These are phyloP conservation scores for Andricus grossulariae DNA, from an alignment of 1,140 invertebrate genomes.

Conservation along the genomic window DNA sequence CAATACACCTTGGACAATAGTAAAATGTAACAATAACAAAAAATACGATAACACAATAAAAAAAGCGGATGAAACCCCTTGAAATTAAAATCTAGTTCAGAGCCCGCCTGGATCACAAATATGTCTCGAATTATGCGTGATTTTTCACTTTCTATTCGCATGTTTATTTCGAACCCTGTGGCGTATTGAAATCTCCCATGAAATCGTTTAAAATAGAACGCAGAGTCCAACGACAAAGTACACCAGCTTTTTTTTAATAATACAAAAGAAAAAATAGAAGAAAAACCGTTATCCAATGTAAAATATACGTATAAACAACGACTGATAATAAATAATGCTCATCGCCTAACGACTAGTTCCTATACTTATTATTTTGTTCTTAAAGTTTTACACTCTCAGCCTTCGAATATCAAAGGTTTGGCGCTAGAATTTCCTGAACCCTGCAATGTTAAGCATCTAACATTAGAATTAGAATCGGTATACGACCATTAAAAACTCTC, in stretches of 20 bases:
- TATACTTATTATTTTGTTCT: slow-evolving; percentile 30
- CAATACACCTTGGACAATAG: slow-evolving; percentile 1
- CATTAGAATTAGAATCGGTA: not conserved
- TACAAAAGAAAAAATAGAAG: slow-evolving; percentile 21
- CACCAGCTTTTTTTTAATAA: slow-evolving; percentile 1
- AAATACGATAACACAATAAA: not conserved
- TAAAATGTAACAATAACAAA: not conserved
- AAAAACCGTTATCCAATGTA: slow-evolving; percentile 11
- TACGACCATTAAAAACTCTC: slow-evolving; percentile 17
- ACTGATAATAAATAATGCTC: slow-evolving; percentile 32
- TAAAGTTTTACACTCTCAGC: slow-evolving; percentile 31
- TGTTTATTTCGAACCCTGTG: not conserved
- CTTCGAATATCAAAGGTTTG: slow-evolving; percentile 28
- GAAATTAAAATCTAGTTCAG: too few relatives aligned
- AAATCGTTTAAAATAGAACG: slow-evolving; percentile 8
- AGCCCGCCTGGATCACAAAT: too few relatives aligned
- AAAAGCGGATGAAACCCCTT: not conserved
- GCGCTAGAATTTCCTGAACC: slow-evolving; percentile 27
- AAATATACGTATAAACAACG: slow-evolving; percentile 11
- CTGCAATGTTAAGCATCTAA: slow-evolving; percentile 30
- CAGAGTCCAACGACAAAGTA: slow-evolving; percentile 20
- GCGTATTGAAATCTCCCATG: not conserved
- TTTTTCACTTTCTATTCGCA: not conserved
- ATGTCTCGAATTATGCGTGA: not conserved
- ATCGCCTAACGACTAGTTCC: slow-evolving; percentile 14